Conservation (phyloP, 2,888 invertebrate genomes). For the Pyrgus malvae region DNA sequence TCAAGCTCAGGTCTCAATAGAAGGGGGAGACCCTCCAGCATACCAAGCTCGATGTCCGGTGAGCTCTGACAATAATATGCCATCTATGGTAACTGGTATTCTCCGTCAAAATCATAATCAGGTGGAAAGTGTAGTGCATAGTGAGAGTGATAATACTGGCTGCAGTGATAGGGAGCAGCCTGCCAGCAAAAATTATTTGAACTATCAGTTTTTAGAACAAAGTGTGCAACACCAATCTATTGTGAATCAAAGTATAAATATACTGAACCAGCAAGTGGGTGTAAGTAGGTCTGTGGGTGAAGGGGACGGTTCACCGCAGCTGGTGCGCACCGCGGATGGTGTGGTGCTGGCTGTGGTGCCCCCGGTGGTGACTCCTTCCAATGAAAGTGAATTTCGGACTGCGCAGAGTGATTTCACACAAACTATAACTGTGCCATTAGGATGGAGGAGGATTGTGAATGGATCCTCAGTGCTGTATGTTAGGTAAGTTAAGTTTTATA, state of each 20-base stretch:
- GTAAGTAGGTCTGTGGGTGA: slow-evolving; percentile 65
- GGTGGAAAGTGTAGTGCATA: slow-evolving; percentile 61
- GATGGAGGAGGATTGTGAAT: slow-evolving; percentile 75
- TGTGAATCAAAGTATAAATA: slow-evolving; percentile 78
- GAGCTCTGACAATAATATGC: slow-evolving; percentile 59
- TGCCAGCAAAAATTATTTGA: slow-evolving; percentile 69
- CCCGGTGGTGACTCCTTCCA: slow-evolving; percentile 48
- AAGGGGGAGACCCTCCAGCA: slow-evolving; percentile 52
- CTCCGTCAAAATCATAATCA: slow-evolving; percentile 59
- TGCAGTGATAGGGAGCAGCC: slow-evolving; percentile 64
- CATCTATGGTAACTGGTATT: slow-evolving; percentile 55
- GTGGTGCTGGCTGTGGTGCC: slow-evolving; percentile 74
- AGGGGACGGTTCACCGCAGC: slow-evolving; percentile 60
- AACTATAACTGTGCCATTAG: slow-evolving; percentile 73
- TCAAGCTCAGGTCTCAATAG: slow-evolving; percentile 53
- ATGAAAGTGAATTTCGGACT: slow-evolving; percentile 58
- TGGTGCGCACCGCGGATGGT: slow-evolving; percentile 73
- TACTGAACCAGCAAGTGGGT: slow-evolving; percentile 77
- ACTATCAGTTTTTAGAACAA: slow-evolving; percentile 79
- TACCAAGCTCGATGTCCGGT: slow-evolving; percentile 63
- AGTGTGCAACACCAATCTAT: slow-evolving; percentile 77
- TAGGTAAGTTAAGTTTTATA: slow-evolving; percentile 26
- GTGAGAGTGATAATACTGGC: slow-evolving; percentile 53
- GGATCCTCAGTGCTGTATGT: slow-evolving; percentile 62
- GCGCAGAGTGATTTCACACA: slow-evolving; percentile 65